Evolutionary conservation across 2,888 invertebrate species (phyloP), one percentile per base, ranked within the genome.

Genomic region (Antheraea yamamai): DNA sequence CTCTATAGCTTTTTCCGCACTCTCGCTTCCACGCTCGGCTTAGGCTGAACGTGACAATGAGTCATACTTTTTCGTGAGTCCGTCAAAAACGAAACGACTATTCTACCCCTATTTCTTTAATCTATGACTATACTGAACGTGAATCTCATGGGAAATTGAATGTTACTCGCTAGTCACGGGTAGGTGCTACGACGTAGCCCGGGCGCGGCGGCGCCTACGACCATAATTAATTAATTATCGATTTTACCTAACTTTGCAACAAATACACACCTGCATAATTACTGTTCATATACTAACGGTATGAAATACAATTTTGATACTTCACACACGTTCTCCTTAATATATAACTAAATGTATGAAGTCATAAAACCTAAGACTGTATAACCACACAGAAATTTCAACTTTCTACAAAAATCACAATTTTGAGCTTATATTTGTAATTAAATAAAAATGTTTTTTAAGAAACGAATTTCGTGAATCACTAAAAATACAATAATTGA

Each of bases 151-250:
- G 95, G 95, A 95, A 95, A 95, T 95, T 93, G 92, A 86, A 88
- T 89, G 91, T 90, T 92, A 90, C 91, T 87, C 87, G 92, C 91
- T 94, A 94, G 93, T 92, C 91, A 91, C 89, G 88, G 88, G 88
- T 85, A 86, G 88, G 89, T 91, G 92, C 89, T 85, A 83, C 85
- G 85, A 79, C 85, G 85, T 78, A 81, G 79, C 87, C 85, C 90
- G 88, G 92, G 91, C 85, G 92, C 89, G 91, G 89, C 91, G 81
- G 85, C 88, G 87, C 87, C 88, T 91, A 89, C 91, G 88, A 87
- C 89, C 85, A 88, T 93, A 94, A 94, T 94, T 94, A 94, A 95
- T 94, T 92, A 93, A 92, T 88, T 93, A 94, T 94, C 88, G 93
- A 94, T 92, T 89, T 86, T 80, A 73, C 73, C 58, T 70, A 66